Evolutionary conservation across 2,113 vertebrate species (phyloP).

Genomic region (Bujurquina vittata): DNA sequence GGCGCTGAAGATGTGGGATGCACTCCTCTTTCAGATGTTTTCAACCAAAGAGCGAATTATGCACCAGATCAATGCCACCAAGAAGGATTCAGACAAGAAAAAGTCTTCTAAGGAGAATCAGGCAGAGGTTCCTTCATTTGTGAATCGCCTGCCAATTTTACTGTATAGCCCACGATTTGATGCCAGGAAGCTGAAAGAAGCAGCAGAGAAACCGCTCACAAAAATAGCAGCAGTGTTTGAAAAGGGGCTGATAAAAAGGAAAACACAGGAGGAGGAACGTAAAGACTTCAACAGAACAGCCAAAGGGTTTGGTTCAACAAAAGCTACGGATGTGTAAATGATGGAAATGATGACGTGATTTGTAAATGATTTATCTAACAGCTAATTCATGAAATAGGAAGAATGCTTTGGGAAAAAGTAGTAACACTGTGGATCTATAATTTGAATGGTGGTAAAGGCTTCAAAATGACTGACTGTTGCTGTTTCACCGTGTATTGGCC

Average conservation of each 20-base stretch:
- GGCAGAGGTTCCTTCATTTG: constrained; percentile 73
- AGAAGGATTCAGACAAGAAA: constrained; percentile 62
- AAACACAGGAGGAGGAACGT: constrained; percentile 73
- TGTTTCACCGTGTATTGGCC: neutral
- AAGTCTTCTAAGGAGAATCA: constrained; percentile 55
- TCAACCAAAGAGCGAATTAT: constrained; percentile 79
- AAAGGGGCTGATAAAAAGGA: constrained; percentile 76
- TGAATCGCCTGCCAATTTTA: constrained; percentile 83
- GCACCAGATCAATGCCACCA: constrained; percentile 70
- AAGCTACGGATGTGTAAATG: constrained; percentile 39
- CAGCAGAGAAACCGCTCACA: constrained; percentile 81
- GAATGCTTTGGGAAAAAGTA: neutral
- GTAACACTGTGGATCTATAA: neutral
- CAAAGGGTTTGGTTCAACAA: constrained; percentile 81
- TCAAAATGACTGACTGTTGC: neutral
- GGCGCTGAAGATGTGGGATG: constrained; percentile 91
- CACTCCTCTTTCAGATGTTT: constrained; percentile 89
- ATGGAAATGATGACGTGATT: constrained; percentile 7
- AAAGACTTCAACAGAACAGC: constrained; percentile 90
- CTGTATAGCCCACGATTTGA: constrained; percentile 90
- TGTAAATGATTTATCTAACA: neutral
- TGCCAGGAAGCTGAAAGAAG: constrained; percentile 90
- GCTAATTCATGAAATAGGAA: neutral
- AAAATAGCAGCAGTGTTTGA: constrained; percentile 77
- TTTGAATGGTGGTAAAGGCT: neutral